These are phyloP conservation scores for Stichodactyla mertensii DNA, from an alignment of 64 coral and sea anemone species.

Conservation along the genomic window DNA sequence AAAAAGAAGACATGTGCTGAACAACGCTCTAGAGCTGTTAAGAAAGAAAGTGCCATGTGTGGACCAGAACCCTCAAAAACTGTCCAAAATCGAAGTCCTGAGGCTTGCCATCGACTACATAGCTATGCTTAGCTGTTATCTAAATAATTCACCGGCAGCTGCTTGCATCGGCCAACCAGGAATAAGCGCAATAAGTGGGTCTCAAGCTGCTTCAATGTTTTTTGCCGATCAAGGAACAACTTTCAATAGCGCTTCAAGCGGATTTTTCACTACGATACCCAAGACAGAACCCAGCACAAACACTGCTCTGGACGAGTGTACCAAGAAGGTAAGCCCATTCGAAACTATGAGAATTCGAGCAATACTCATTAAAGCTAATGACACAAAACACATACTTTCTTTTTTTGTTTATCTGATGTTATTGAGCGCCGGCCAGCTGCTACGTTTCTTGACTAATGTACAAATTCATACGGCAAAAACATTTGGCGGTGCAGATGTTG, in stretches of 20 bases:
- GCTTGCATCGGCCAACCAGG: not conserved
- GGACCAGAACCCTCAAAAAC: slow-evolving; percentile 94
- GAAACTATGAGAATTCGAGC: not conserved
- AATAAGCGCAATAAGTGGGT: not conserved
- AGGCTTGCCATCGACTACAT: slow-evolving; percentile 93
- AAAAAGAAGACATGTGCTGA: slow-evolving; percentile 89
- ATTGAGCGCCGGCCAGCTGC: slow-evolving; percentile 20
- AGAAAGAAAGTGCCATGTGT: slow-evolving; percentile 96
- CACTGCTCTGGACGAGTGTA: slow-evolving; percentile 11
- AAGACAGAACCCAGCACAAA: slow-evolving; percentile 5
- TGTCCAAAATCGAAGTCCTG: slow-evolving; percentile 96
- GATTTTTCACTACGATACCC: not conserved
- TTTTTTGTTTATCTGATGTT: slow-evolving; percentile 24
- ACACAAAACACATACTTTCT: not conserved
- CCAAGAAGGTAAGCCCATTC: slow-evolving; percentile 6
- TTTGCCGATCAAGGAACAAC: slow-evolving; percentile 32
- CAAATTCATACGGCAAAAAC: not conserved
- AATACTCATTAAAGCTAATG: slow-evolving; percentile 10
- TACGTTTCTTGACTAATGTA: not conserved
- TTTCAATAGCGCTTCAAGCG: not conserved
- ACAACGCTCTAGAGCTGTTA: slow-evolving; percentile 85
- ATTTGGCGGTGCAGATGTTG: not conserved
- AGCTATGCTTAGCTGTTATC: slow-evolving; percentile 81
- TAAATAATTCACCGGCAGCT: slow-evolving; percentile 60
- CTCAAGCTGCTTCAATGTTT: slow-evolving; percentile 18